Percentiles rank a stretch among this genome's conserved stretches.
Conservation (phyloP, 2,888 invertebrate species). For the Campopleginae sp. region DNA sequence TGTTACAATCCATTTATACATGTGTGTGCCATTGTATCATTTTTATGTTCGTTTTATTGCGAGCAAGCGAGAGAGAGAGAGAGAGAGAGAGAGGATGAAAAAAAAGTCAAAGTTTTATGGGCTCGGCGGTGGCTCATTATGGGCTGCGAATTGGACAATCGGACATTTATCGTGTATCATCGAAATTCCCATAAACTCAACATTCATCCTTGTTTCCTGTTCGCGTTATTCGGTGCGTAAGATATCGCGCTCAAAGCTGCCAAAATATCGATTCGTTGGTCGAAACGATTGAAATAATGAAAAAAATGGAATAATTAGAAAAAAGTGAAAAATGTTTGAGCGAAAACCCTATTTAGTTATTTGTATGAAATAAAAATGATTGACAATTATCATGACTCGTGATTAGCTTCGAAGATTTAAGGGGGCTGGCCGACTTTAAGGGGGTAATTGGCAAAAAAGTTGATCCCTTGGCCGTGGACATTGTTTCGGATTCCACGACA, state of each 20-base stretch:
- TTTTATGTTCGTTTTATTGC: slow-evolving; percentile 15
- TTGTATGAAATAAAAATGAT: slow-evolving; percentile 30
- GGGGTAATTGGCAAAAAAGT: too few relatives aligned
- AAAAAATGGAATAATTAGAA: slow-evolving; percentile 26
- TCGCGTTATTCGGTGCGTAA: slow-evolving; percentile 37
- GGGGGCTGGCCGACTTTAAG: too few relatives aligned
- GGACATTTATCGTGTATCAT: slow-evolving; percentile 48
- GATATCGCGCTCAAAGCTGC: slow-evolving; percentile 56
- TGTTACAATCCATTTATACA: slow-evolving; percentile 37
- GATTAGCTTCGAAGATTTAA: background rate
- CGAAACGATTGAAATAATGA: slow-evolving; percentile 41
- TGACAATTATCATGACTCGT: background rate
- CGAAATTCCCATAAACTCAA: slow-evolving; percentile 28
- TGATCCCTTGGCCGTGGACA: too few relatives aligned
- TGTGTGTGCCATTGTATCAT: slow-evolving; percentile 58
- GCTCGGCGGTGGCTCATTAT: background rate
- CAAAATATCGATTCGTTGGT: slow-evolving; percentile 41
- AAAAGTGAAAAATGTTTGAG: background rate
- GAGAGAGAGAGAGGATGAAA: background rate
- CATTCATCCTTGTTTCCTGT: slow-evolving; percentile 20
- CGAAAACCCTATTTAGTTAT: slow-evolving; percentile 32
- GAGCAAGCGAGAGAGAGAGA: slow-evolving; percentile 2
- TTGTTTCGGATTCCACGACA: too few relatives aligned
- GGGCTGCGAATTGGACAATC: slow-evolving; percentile 54
- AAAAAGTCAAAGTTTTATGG: slow-evolving; percentile 46